These are phyloP conservation scores for Trichogramma dendrolimi DNA, from an alignment of 2,888 invertebrate species.

Conservation along the genomic window DNA sequence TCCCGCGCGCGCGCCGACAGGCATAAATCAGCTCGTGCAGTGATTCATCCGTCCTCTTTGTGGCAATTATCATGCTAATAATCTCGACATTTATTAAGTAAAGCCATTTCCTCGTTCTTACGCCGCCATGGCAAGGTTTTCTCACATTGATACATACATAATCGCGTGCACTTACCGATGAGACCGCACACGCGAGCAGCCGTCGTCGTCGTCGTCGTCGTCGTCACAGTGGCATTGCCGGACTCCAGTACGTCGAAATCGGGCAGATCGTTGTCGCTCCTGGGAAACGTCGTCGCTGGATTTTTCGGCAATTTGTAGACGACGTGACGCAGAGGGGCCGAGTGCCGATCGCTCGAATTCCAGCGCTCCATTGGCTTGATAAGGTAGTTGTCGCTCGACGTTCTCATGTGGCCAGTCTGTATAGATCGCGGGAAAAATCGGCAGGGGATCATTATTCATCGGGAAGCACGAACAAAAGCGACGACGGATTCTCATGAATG, in stretches of 20 bases:
- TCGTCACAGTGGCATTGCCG: conserved; percentile 24
- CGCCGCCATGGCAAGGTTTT: too few relatives aligned
- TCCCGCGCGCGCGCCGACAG: too few relatives aligned
- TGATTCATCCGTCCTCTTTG: too few relatives aligned
- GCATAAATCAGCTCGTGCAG: too few relatives aligned
- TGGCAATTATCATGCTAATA: too few relatives aligned
- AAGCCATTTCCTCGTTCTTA: too few relatives aligned
- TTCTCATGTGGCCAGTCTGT: conserved; percentile 68
- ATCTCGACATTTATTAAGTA: too few relatives aligned
- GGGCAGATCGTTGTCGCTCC: conserved; percentile 24
- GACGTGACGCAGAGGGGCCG: neutral
- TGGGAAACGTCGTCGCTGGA: neutral
- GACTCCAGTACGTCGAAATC: conserved; percentile 21
- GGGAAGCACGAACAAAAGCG: neutral
- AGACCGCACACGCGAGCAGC: conserved; percentile 39
- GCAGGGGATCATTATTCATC: conserved; percentile 5
- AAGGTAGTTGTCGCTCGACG: conserved; percentile 63
- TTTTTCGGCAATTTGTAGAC: neutral
- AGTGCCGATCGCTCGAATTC: conserved; percentile 33
- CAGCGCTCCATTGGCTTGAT: conserved; percentile 62
- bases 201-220: conserved; percentile 16
- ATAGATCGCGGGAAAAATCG: conserved; percentile 33
- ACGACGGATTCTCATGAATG: too few relatives aligned
- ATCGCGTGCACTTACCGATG: conserved; percentile 38
- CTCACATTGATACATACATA: too few relatives aligned